phyloP scores from a whole-genome alignment of 1,140 invertebrate species.

The Temnothorax longispinosus region DNA sequence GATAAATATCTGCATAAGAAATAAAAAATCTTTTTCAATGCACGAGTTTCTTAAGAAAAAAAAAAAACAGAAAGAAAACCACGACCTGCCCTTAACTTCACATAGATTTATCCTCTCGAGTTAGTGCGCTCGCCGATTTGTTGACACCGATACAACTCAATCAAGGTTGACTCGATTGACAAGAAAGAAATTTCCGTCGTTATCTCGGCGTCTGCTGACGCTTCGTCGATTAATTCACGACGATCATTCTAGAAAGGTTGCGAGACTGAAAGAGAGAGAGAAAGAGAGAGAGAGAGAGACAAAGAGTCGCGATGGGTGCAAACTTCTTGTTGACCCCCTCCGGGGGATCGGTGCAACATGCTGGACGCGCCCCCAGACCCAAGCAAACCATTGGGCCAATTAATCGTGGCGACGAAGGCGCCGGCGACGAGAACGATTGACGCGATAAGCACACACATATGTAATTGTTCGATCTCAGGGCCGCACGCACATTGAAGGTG shows the following conservation, averaged over 20 bases:
- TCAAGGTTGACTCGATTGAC: constrained; percentile 44
- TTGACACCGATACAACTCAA: constrained; percentile 26
- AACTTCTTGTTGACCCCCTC: constrained; percentile 64
- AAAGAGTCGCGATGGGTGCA: not conserved
- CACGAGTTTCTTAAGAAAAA: not conserved
- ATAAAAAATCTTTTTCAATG: not conserved
- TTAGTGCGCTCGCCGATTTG: not conserved
- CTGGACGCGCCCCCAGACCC: constrained; percentile 64
- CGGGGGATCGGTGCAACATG: constrained; percentile 66
- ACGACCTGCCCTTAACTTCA: not conserved
- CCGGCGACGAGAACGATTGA: constrained; percentile 30
- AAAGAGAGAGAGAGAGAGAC: not conserved
- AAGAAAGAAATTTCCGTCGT: constrained; percentile 51
- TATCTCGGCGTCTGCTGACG: constrained; percentile 41
- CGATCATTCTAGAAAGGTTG: not conserved
- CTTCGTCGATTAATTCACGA: constrained; percentile 57
- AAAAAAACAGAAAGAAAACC: not conserved
- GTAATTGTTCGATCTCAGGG: constrained; percentile 14
- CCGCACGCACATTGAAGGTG: not conserved
- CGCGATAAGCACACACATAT: constrained; percentile 23
- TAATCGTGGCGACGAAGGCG: constrained; percentile 33
- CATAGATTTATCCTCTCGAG: not conserved
- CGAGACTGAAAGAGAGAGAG: not conserved
- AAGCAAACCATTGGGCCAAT: constrained; percentile 66
- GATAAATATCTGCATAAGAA: not conserved